Conservation (phyloP, 2,888 invertebrate genomes). For the Itoplectis maculator region DNA sequence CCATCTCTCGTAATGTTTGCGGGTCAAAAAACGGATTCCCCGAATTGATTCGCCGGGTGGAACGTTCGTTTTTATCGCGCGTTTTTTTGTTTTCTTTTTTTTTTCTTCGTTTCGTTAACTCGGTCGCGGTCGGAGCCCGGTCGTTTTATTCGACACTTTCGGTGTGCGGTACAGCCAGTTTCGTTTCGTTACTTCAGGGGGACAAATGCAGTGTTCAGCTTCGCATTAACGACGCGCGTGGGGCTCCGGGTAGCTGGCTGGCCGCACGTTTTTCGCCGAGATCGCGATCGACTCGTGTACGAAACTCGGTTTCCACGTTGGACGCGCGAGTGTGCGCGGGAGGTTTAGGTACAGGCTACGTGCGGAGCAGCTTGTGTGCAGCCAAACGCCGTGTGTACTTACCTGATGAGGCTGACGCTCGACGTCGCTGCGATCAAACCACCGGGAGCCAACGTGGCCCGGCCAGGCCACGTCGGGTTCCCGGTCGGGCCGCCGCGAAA, state of each 20-base stretch:
- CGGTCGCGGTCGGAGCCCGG: too few species aligned
- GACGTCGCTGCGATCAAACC: constrained; percentile 25
- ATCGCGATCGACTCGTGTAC: neutral
- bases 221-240: too few species aligned
- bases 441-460: neutral
- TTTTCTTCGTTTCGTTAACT: neutral
- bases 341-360: too few species aligned
- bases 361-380: constrained; percentile 27
- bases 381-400: constrained; percentile 50
- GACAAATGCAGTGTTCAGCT: constrained; percentile 15
- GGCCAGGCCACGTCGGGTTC: neutral
- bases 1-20: constrained; percentile 45
- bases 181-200: constrained; percentile 8
- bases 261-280: too few species aligned
- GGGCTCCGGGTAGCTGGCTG: too few species aligned
- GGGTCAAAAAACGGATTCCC: constrained; percentile 38
- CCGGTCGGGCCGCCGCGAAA: constrained; percentile 12
- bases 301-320: constrained; percentile 35
- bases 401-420: constrained; percentile 49
- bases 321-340: too few species aligned
- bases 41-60: constrained; percentile 40
- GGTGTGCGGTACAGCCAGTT: constrained; percentile 9
- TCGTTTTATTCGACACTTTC: constrained; percentile 28
- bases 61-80: too few species aligned
- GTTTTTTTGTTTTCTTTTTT: neutral